phyloP scores from a whole-genome alignment of 2,888 invertebrate species.

The Mesopsocus fuscifrons region DNA sequence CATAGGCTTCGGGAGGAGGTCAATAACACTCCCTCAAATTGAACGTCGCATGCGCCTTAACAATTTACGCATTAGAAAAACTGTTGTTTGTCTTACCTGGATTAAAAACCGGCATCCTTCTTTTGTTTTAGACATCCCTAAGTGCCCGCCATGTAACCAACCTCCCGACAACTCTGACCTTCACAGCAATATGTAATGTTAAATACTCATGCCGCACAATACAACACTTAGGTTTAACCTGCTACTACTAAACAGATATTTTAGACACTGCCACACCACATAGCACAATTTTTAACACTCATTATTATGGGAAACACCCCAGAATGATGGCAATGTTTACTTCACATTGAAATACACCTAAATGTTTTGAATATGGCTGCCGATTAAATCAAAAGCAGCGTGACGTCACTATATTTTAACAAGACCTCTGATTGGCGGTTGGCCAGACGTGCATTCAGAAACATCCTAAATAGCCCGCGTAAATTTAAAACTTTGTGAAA shows the following conservation, averaged over 20 bases:
- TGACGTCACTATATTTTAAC: conserved; percentile 4
- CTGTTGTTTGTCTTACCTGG: not conserved
- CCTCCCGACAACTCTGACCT: not conserved
- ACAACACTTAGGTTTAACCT: too few species aligned
- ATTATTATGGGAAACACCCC: not conserved
- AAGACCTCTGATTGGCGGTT: not conserved
- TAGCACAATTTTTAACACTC: too few species aligned
- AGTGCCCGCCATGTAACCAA: not conserved
- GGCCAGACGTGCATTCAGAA: not conserved
- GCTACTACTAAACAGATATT: too few species aligned
- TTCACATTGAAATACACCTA: conserved; percentile 2
- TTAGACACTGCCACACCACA: too few species aligned
- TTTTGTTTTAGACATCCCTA: not conserved
- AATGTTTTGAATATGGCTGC: conserved; percentile 10
- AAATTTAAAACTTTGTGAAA: too few species aligned
- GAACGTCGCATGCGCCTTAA: too few species aligned
- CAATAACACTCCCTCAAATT: too few species aligned
- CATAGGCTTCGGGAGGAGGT: too few species aligned
- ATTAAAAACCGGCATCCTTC: not conserved
- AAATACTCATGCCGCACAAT: not conserved
- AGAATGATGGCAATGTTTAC: conserved; percentile 3
- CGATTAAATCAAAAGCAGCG: conserved; percentile 5
- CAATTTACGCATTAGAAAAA: too few species aligned
- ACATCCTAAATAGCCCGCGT: too few species aligned
- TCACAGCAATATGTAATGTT: not conserved